These are phyloP conservation scores for Serranus cabrilla DNA, from an alignment of 2,797 vertebrate genomes.

Conservation along the genomic window DNA sequence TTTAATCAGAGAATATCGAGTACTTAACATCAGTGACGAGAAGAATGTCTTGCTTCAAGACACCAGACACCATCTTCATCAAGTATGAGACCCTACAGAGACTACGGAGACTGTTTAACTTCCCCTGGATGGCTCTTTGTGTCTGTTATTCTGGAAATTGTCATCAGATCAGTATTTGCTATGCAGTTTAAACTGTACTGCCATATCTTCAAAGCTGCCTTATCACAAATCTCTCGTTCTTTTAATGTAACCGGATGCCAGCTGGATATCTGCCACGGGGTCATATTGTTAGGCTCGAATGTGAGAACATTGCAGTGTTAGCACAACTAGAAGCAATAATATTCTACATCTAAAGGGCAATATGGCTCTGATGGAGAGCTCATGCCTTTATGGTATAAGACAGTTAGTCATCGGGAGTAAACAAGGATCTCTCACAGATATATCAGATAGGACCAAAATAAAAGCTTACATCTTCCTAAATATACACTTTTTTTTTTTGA, in stretches of 20 bases:
- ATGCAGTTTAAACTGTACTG: slow-evolving; percentile 19
- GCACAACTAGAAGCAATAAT: slow-evolving; percentile 32
- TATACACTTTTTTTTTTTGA: too few relatives aligned
- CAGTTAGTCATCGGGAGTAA: not conserved
- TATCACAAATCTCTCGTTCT: slow-evolving; percentile 28
- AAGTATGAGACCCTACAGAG: slow-evolving; percentile 11
- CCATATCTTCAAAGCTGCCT: slow-evolving; percentile 24
- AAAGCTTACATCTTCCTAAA: not conserved
- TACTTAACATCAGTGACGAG: slow-evolving; percentile 6
- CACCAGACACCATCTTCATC: not conserved
- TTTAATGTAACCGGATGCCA: slow-evolving; percentile 49
- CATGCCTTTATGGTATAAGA: not conserved
- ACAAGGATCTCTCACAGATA: too few relatives aligned
- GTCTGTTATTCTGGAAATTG: slow-evolving; percentile 25
- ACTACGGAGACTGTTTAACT: not conserved
- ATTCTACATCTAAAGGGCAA: slow-evolving; percentile 34
- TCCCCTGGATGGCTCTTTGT: not conserved
- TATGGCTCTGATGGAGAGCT: slow-evolving; percentile 1
- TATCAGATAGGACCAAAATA: too few relatives aligned
- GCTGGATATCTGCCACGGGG: slow-evolving; percentile 33
- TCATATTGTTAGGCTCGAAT: slow-evolving; percentile 31
- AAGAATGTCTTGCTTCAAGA: slow-evolving; percentile 13
- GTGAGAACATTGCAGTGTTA: slow-evolving; percentile 48
- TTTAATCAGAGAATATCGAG: slow-evolving; percentile 13
- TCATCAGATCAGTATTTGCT: slow-evolving; percentile 32